Evolutionary conservation across 2,113 vertebrate species (phyloP).

Genomic region (Todiramphus chloris): DNA sequence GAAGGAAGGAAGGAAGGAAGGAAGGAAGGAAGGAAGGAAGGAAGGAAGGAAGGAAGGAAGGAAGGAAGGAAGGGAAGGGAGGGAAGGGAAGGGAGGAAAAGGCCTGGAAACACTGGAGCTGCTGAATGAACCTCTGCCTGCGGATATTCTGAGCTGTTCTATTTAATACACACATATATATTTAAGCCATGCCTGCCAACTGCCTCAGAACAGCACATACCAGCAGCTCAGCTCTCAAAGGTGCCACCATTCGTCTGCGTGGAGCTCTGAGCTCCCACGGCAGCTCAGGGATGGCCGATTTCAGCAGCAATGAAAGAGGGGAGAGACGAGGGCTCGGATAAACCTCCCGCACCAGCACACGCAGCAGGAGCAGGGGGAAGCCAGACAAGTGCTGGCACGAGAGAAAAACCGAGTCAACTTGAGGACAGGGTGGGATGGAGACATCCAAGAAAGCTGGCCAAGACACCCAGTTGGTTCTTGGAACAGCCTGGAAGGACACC

Average conservation of each 20-base stretch:
- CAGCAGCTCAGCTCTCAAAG: constrained; percentile 19
- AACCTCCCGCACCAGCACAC: not conserved
- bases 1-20: no score
- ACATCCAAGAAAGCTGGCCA: not conserved
- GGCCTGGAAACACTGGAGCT: not conserved
- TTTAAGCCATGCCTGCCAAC: constrained; percentile 27
- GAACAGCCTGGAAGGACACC: not conserved
- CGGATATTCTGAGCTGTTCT: constrained; percentile 46
- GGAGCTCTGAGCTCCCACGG: not conserved
- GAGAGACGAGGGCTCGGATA: not conserved
- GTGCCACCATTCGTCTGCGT: not conserved
- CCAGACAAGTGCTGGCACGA: not conserved
- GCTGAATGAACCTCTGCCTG: constrained; percentile 44
- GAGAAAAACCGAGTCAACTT: not conserved
- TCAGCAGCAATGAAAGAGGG: not conserved
- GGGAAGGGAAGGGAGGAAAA: no score
- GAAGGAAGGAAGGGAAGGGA: no score
- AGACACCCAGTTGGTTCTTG: not conserved
- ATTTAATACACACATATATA: constrained; percentile 2
- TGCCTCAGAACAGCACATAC: constrained; percentile 14
- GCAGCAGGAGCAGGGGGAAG: not conserved
- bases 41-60: no score
- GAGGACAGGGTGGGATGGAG: not conserved
- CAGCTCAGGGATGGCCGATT: not conserved
- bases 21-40: no score